phyloP scores from a whole-genome alignment of 2,888 invertebrate genomes.

The Pedicia rivosa region DNA sequence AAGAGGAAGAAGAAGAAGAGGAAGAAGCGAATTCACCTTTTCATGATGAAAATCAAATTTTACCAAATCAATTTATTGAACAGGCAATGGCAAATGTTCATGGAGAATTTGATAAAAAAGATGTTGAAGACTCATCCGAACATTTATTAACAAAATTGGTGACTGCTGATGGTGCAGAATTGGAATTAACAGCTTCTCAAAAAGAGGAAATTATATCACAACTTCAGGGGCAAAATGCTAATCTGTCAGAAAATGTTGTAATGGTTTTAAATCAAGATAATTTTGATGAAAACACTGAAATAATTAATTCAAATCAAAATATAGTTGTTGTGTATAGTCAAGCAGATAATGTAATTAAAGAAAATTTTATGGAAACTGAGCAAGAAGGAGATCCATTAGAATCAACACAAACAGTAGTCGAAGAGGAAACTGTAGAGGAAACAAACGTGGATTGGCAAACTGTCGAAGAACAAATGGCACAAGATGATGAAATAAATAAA shows the following conservation, averaged over 20 bases:
- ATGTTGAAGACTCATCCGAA: conserved; percentile 7
- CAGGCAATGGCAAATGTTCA: conserved; percentile 12
- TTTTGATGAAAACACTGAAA: conserved; percentile 5
- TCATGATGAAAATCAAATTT: conserved; percentile 7
- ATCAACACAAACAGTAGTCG: not conserved
- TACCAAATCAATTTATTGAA: conserved; percentile 11
- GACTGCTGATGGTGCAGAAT: conserved; percentile 32
- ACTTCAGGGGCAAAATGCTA: conserved; percentile 25
- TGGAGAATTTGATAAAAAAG: conserved; percentile 9
- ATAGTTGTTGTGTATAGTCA: conserved; percentile 10
- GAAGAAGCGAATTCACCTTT: conserved; percentile 10
- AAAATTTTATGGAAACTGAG: conserved; percentile 12
- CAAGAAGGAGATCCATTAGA: conserved; percentile 11
- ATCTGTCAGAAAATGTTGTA: conserved; percentile 18
- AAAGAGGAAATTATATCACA: conserved; percentile 29
- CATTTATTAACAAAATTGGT: conserved; percentile 28
- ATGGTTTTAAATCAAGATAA: conserved; percentile 27
- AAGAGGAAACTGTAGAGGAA: not conserved
- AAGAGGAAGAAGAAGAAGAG: conserved; percentile 25
- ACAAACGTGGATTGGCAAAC: not conserved
- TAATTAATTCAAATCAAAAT: conserved; percentile 7
- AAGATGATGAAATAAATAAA: conserved; percentile 12
- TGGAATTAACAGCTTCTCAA: conserved; percentile 28
- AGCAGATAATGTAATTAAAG: conserved; percentile 17
- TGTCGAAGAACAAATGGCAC: not conserved